Base-by-base conservation (phyloP, 1,140 invertebrate genomes). In the Scaptomyza montana region DNA sequence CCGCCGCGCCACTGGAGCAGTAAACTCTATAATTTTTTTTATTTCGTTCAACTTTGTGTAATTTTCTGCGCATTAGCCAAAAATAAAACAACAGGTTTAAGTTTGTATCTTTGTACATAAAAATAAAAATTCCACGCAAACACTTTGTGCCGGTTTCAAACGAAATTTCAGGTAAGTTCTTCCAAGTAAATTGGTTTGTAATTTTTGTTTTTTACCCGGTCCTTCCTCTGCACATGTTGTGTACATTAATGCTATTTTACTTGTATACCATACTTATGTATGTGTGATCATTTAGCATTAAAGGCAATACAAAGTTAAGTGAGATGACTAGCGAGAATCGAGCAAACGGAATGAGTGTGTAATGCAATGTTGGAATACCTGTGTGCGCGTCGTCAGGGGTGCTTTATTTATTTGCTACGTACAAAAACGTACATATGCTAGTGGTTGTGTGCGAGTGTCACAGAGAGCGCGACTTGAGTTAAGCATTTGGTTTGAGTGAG, bases 331-430 rank as follows among this genome's bases (percentile, higher is more conserved):
- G 50, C 21, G 21, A 25, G 53, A 68, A 54, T 19, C 54, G 16
- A 56, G 45, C 56, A 69, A 54, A 70, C 39, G 41, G 25, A 70
- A 74, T 64, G 66, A 74, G 54, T 59, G 65, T 77, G 55, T 69
- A 81, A 81, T 72, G 79, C 72, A 78, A 75, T 71, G 72, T 70
- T 65, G 80, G 73, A 84, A 84, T 84, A 84, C 80, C 80, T 76
- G 80, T 82, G 77, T 78, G 62, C 60, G 71, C 59, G 53, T 65
- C 21, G 21, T 25, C 21, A 25, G 21, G 2, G 3, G 62, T 65
- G 53, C 41, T 41, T 45, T 33, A 47, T 30, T 30, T 4, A 36
- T 36, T 5, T 33, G 30, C 30, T 33, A 33, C 30, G 30, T 33
- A 6, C 7, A 33, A 2, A 33, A 5, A 33, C 30, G 30, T 33